Evolutionary conservation across 2,888 invertebrate species (phyloP), one percentile per base, ranked within the genome.

Genomic region (Chelonus formosanus): DNA sequence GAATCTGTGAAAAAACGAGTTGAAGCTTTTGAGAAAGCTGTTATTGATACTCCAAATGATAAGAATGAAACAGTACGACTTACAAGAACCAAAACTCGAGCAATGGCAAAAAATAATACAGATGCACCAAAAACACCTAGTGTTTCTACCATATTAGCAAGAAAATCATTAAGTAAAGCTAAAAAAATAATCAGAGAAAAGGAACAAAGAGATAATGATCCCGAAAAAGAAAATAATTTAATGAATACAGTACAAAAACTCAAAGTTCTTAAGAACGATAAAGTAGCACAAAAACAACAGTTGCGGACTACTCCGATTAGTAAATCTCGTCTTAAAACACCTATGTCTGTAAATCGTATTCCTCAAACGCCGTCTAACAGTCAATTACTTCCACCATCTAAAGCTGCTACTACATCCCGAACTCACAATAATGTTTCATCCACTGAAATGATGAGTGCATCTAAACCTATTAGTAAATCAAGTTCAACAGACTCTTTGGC

Each of bases 1-100:
- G 89, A 89, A 71, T 82, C 89, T 0, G 89, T 89, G 3, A 88
- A 88, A 73, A 88, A 87, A 56, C 87, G 87, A 70, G 89, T 89
- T 0, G 88, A 89, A 67, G 87, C 89, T 40, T 89, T 89, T 62
- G 89, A 89, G 71, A 87, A 88, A 70, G 79, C 86, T 71, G 86
- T 86, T 0, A 68, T 75, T 20, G 85, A 85, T 68, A 80, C 77
- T 72, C 82, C 83, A 0, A 76, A 76, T 8, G 34, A 70, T 35
- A 71, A 74, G 2, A 52, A 79, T n/a, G 66, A 68, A 6, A 77
- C 77, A 2, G 81, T 85, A 1, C 80, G 89, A 71, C 80, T 86
- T 0, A 89, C 89, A 0, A 81, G 89, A 65, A 88, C 88, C 0
- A 89, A 89, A 73, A 88, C 88, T 3, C 82, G 88, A 36, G 88